Base-by-base conservation (phyloP, 1,140 invertebrate genomes). In the Drosophila rhopaloa region DNA sequence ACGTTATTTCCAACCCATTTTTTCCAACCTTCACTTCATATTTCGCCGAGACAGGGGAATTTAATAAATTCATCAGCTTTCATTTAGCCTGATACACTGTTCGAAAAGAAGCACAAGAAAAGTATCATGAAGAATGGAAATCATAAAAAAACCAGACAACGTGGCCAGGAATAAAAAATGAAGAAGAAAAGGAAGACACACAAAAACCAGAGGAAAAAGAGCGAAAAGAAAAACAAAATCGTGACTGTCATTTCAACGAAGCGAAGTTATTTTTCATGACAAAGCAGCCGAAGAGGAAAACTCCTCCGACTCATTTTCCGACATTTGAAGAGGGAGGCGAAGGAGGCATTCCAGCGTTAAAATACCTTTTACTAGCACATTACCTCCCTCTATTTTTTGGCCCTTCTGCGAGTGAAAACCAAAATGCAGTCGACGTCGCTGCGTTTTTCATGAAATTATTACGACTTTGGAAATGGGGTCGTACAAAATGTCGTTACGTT, bases 171-270 rank as follows among this genome's bases (percentile, higher is more conserved):
- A 51, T n/a, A n/a, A 48, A 62, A 78, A 76, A 78, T 53, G 48
- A 40, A 40, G 43, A 47, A 16, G 38, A 56, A 41, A 50, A 61
- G 40, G 16, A 59, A 41, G 60, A 60, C 38, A 66, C 29, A 48
- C 2, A 35, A 67, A 66, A 70, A 70, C 71, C 50, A 29, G 37
- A 59, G 53, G 11, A 51, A 60, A 55, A 32, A 19, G 19, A 40
- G 11, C 37, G 19, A 46, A 72, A 66, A 24, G 24, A 57, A 55
- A 59, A 65, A 62, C 60, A 77, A 89, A 88, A 88, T 88, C 83
- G 83, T 88, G 83, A 88, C 83, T 88, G 83, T 88, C 83, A 88
- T 88, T 88, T 88, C 84, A 88, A 88, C 83, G 83, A 88, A 86
- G 83, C 83, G 63, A 89, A 88, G 83, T 83, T 88, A 88, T 88